Evolutionary conservation across 2,113 vertebrate species (phyloP).

Genomic region (western clawed frog (Xenopus tropicalis)): UCB_Xtro_10.0 CM004448.2:105467501-105468000

Average conservation of each 20-base stretch:
- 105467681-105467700: too few species aligned
- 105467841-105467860: neutral
- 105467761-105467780: neutral
- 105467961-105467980: conserved; percentile 6
- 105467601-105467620: too few species aligned
- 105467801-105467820: neutral
- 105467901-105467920: neutral
- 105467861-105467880: neutral
- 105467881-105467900: neutral
- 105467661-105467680: too few species aligned
- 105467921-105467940: neutral
- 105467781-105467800: conserved; percentile 36
- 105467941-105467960: conserved; percentile 12
- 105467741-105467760: neutral
- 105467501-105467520: too few species aligned
- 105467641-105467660: too few species aligned
- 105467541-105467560: too few species aligned
- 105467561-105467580: too few species aligned
- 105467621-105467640: too few species aligned
- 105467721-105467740: too few species aligned
- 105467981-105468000: neutral
- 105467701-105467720: too few species aligned
- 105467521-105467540: too few species aligned
- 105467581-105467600: too few species aligned
- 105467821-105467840: neutral